Conservation (phyloP, 2,797 vertebrate genomes). For the Chromobotia macracanthus region DNA sequence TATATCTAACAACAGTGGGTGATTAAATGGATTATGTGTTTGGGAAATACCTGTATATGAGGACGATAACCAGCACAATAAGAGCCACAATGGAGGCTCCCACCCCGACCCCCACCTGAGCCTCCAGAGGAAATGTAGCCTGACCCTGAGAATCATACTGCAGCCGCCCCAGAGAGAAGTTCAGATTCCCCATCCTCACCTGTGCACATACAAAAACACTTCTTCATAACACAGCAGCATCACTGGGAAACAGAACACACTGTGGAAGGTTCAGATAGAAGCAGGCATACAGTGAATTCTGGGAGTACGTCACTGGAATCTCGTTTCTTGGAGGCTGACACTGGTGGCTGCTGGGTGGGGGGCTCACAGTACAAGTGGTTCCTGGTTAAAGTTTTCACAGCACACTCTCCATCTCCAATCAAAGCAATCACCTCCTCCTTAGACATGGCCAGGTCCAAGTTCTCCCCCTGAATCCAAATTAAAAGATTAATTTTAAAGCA, state of each 20-base stretch:
- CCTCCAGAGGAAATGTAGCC: slow-evolving; percentile 89
- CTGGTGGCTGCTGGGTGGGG: slow-evolving; percentile 83
- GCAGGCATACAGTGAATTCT: slow-evolving; percentile 86
- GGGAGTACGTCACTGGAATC: slow-evolving; percentile 85
- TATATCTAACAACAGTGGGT: neutral
- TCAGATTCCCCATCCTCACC: slow-evolving; percentile 94
- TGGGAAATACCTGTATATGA: slow-evolving; percentile 88
- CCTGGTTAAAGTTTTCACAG: slow-evolving; percentile 90
- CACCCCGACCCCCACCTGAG: slow-evolving; percentile 91
- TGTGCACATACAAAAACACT: slow-evolving; percentile 56
- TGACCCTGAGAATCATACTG: slow-evolving; percentile 90
- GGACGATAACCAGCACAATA: slow-evolving; percentile 92
- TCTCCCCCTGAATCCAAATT: slow-evolving; percentile 82
- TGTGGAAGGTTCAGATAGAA: neutral
- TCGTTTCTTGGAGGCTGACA: slow-evolving; percentile 71
- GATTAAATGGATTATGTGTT: neutral
- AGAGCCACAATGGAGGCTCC: slow-evolving; percentile 91
- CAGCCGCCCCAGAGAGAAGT: slow-evolving; percentile 88
- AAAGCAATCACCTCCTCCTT: slow-evolving; percentile 95
- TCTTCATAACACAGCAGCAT: neutral
- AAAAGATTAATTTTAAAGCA: too few species aligned
- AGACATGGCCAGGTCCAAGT: slow-evolving; percentile 90
- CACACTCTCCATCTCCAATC: slow-evolving; percentile 88
- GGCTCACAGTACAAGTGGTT: slow-evolving; percentile 95
- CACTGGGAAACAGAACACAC: neutral